Percentiles rank a stretch among this genome's conserved stretches.
Conservation (phyloP, 2,888 invertebrate genomes). For the Steinernema scapterisci region DNA sequence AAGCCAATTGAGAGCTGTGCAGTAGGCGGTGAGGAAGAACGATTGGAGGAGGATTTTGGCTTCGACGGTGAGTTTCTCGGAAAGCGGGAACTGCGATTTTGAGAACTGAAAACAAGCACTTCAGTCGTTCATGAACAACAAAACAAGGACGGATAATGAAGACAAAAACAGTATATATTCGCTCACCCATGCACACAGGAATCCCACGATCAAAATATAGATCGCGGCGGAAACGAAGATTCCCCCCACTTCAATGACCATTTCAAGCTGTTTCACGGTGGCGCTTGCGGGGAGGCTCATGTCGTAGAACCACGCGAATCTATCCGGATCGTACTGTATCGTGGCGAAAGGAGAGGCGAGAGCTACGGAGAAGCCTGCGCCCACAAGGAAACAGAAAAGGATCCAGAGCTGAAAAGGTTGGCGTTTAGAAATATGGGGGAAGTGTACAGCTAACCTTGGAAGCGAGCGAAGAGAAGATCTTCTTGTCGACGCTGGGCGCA, state of each 20-base stretch:
- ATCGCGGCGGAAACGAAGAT: constrained; percentile 14
- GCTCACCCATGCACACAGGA: constrained; percentile 9
- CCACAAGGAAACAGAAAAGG: not conserved
- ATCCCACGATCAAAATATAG: constrained; percentile 1
- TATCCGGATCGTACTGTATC: not conserved
- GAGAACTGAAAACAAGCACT: constrained; percentile 29
- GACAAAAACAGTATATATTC: not conserved
- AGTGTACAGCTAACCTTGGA: constrained; percentile 19
- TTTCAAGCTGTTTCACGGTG: not conserved
- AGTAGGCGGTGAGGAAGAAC: constrained; percentile 51
- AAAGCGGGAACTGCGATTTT: not conserved
- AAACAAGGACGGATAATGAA: no score
- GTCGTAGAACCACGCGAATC: constrained; percentile 29
- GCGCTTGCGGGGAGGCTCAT: not conserved
- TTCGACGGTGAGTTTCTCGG: not conserved
- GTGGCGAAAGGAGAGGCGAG: not conserved
- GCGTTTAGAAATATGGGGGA: not conserved
- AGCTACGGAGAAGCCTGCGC: not conserved
- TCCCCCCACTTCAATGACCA: not conserved
- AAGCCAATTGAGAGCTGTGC: constrained; percentile 51
- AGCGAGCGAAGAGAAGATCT: constrained; percentile 39
- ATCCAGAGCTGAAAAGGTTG: not conserved
- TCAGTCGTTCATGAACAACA: no score
- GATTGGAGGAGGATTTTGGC: constrained; percentile 34
- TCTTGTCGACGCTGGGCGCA: constrained; percentile 41